Evolutionary conservation across 2,888 invertebrate species (phyloP).

Genomic region (Synergus japonicus): DNA sequence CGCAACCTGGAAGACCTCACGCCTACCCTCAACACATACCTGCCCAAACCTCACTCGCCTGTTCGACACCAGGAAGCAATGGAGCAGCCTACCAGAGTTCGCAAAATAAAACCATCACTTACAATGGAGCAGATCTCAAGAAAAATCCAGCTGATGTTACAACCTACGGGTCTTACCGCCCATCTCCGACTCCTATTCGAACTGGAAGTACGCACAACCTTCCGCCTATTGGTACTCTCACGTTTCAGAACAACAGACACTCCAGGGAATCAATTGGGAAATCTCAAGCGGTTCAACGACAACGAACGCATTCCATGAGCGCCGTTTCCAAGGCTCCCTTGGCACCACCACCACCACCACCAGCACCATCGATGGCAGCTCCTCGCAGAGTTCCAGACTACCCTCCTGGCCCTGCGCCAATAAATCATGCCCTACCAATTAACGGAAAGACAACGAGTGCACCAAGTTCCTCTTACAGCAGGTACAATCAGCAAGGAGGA

Average conservation of each 20-base stretch:
- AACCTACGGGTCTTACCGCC: slow-evolving; percentile 64
- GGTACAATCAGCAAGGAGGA: slow-evolving; percentile 61
- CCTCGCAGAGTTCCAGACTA: slow-evolving; percentile 64
- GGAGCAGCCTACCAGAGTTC: slow-evolving; percentile 55
- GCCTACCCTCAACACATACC: slow-evolving; percentile 56
- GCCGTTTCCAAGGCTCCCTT: slow-evolving; percentile 19
- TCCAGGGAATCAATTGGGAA: slow-evolving; percentile 67
- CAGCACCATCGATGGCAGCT: slow-evolving; percentile 53
- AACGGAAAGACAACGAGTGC: slow-evolving; percentile 66
- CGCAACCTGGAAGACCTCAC: slow-evolving; percentile 61
- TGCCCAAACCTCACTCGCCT: slow-evolving; percentile 42
- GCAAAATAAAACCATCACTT: slow-evolving; percentile 61
- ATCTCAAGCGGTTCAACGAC: slow-evolving; percentile 61
- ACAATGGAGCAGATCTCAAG: slow-evolving; percentile 68
- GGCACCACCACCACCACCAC: slow-evolving; percentile 45
- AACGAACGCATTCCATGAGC: slow-evolving; percentile 56
- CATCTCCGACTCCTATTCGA: slow-evolving; percentile 59
- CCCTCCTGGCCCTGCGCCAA: slow-evolving; percentile 54
- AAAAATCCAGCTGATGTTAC: slow-evolving; percentile 59
- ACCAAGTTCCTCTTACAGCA: slow-evolving; percentile 71
- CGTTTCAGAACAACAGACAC: slow-evolving; percentile 77
- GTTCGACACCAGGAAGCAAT: slow-evolving; percentile 44
- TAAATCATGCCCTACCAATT: slow-evolving; percentile 58
- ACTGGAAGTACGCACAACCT: slow-evolving; percentile 77
- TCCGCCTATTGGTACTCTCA: slow-evolving; percentile 79